These are phyloP conservation scores for Ceryle rudis DNA, from an alignment of 2,797 vertebrate species.

Conservation along the genomic window DNA sequence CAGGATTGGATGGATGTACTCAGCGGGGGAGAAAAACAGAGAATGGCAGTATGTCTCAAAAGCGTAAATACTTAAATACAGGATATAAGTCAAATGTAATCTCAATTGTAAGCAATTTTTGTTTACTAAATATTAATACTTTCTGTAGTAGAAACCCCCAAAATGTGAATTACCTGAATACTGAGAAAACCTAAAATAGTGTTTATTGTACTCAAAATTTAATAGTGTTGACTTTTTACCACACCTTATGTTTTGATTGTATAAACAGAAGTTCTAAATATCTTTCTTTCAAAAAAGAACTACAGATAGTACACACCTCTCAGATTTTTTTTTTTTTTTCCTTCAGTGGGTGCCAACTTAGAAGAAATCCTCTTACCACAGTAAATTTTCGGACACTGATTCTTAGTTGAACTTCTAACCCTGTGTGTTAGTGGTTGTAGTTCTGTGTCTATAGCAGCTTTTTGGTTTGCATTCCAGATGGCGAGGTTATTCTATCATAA, in stretches of 20 bases:
- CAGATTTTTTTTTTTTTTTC: background rate
- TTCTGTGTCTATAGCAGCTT: background rate
- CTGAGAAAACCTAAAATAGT: background rate
- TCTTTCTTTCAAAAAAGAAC: background rate
- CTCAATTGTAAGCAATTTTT: background rate
- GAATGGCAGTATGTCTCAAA: conserved; percentile 90
- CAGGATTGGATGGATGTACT: conserved; percentile 99
- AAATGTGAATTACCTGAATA: background rate
- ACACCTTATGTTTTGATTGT: background rate
- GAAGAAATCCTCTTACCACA: background rate
- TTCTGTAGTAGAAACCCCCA: background rate
- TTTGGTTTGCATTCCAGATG: conserved; percentile 84
- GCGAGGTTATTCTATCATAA: conserved; percentile 98
- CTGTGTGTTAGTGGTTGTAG: background rate
- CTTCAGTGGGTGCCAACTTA: background rate
- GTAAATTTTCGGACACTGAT: background rate
- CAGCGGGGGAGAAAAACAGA: conserved; percentile 97
- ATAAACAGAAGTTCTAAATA: background rate
- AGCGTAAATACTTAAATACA: background rate
- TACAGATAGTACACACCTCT: background rate
- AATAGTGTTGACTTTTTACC: background rate
- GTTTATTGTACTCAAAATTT: background rate
- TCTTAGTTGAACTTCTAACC: background rate
- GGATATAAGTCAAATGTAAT: background rate
- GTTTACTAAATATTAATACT: background rate